Percentiles rank a stretch among this genome's conserved stretches.
These are phyloP conservation scores for Melanostigma gelatinosum DNA, from an alignment of 2,113 vertebrate species.

Conservation along the genomic window DNA sequence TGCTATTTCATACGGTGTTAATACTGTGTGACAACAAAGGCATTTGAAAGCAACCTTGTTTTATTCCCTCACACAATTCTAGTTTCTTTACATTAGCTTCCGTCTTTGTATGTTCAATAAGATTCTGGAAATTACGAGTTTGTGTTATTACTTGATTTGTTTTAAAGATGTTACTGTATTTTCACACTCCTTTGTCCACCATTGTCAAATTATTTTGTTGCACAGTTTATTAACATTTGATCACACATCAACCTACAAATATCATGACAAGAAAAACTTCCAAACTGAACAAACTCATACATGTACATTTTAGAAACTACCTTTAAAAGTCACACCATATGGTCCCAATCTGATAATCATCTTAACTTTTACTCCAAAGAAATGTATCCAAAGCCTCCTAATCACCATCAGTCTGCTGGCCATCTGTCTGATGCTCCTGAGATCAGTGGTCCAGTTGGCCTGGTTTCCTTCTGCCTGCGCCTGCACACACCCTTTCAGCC, in stretches of 20 bases:
- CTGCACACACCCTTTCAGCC: not conserved
- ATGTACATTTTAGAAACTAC: not conserved
- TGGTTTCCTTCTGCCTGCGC: not conserved
- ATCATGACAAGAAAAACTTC: not conserved
- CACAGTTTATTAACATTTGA: conserved; percentile 12
- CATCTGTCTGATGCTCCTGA: not conserved
- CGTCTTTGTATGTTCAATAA: not conserved
- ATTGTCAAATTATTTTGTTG: not conserved
- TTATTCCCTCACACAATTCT: not conserved
- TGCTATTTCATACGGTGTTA: not conserved
- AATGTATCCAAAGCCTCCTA: not conserved
- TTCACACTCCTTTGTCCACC: not conserved
- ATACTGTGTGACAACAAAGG: not conserved
- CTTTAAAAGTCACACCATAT: not conserved
- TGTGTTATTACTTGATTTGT: not conserved
- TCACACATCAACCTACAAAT: not conserved
- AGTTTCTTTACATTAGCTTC: not conserved
- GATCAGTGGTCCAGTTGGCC: not conserved
- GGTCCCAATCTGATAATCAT: not conserved
- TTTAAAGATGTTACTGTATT: not conserved
- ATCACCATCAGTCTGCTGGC: not conserved
- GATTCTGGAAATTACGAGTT: not conserved
- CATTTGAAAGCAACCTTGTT: conserved; percentile 2
- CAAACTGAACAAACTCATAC: conserved; percentile 2
- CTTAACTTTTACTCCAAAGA: not conserved